phyloP scores from a whole-genome alignment of 2,888 invertebrate species.

The Noctua janthina region DNA sequence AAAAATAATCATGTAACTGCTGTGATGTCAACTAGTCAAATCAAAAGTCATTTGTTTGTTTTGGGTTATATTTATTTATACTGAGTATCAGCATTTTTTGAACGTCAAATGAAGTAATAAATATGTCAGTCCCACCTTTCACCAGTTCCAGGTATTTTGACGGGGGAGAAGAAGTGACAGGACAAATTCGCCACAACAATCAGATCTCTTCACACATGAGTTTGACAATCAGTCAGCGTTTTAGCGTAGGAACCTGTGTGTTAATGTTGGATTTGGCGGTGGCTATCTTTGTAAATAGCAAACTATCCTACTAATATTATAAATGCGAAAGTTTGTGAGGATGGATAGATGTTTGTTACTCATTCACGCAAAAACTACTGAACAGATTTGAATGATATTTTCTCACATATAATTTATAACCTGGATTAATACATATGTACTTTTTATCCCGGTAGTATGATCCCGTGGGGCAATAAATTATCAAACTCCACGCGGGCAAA shows the following conservation, averaged over 20 bases:
- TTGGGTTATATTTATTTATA: neutral
- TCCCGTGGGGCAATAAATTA: too few species aligned
- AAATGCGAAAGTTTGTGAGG: too few species aligned
- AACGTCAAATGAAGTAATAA: neutral
- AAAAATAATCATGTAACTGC: too few species aligned
- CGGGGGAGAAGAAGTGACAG: neutral
- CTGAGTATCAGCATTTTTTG: neutral
- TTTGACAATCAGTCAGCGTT: neutral
- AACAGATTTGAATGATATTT: too few species aligned
- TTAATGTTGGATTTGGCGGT: neutral
- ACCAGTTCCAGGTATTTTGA: neutral
- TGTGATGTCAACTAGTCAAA: neutral
- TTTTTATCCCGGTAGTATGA: too few species aligned
- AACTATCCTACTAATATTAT: neutral
- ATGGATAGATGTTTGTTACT: too few species aligned
- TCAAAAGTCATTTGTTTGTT: neutral
- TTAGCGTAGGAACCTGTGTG: neutral
- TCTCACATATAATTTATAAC: too few species aligned
- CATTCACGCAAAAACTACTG: too few species aligned
- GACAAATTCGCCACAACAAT: neutral
- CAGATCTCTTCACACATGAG: neutral
- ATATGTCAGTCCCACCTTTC: neutral
- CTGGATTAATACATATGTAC: too few species aligned
- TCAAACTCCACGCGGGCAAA: too few species aligned
- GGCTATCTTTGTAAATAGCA: neutral